Evolutionary conservation across 2,797 vertebrate species (phyloP), one percentile per base, ranked within the genome.

Genomic region (Molossus molossus): DNA sequence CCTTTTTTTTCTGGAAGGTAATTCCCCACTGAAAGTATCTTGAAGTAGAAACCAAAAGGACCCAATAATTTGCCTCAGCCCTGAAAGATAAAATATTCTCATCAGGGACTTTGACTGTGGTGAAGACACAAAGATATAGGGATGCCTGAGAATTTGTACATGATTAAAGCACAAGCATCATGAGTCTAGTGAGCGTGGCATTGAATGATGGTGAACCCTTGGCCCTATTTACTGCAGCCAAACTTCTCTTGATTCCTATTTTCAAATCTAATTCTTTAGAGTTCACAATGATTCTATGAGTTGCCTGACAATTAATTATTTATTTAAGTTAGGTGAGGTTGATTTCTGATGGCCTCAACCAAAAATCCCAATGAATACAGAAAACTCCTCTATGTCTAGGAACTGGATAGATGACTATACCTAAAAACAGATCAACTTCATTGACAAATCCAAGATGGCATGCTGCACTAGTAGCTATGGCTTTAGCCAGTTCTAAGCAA

Each of bases 1-100:
- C 6, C 2, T 88, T 92, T 91, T 48, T 45, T 45, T 27, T 85
- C 62, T 80, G 40, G 73, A 62, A 48, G 27, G 67, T 67, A 91
- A 76, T 76, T 37, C 1, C 40, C 73, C 55, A 67, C 57, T 69
- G 9, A 55, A n/a, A 77, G 5, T 67, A 87, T 53, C 21, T 82
- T 69, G 40, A 94, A 89, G 53, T 37, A 7, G 70, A 93, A 96
- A 12, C 29, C n/a, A 53, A 91, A 90, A 79, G 55, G 58, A 84
- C 21, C 18, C 4, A 70, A n/a, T 85, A 86, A 65, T 69, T 91
- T 60, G 8, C 45, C 29, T 93, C 25, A 69, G 21, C 40, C 33
- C n/a, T 94, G 45, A 64, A 23, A 65, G 57, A 64, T n/a, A 77
- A 82, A 50, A 64, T 50, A 21, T 37, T 94, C 73, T 83, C 25